These are phyloP conservation scores for Ecliptopera silaceata DNA, from an alignment of 2,888 invertebrate genomes.

Conservation along the genomic window DNA sequence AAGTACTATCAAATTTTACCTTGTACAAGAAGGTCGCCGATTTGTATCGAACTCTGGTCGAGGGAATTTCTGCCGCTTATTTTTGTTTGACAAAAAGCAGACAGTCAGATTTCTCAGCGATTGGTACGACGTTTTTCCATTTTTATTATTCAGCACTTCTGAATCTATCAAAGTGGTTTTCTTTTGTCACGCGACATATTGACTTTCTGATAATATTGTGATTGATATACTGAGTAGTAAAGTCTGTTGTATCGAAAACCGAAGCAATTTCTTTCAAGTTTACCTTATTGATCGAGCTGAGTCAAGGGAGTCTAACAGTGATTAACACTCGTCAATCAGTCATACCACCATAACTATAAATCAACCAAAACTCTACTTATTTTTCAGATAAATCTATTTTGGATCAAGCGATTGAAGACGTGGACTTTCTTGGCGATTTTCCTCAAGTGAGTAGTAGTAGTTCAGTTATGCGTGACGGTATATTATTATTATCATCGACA, in stretches of 20 bases:
- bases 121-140: constrained; percentile 35
- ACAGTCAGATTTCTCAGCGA: constrained; percentile 37
- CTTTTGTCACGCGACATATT: constrained; percentile 56
- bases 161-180: constrained; percentile 48
- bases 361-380: not conserved
- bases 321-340: not conserved
- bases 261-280: constrained; percentile 1
- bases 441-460: constrained; percentile 82
- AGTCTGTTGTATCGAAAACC: not conserved
- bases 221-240: constrained; percentile 20
- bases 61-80: constrained; percentile 6
- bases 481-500: too few relatives aligned
- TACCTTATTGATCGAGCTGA: not conserved
- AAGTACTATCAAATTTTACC: not conserved
- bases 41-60: constrained; percentile 17
- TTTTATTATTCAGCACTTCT: constrained; percentile 58
- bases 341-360: too few relatives aligned
- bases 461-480: too few relatives aligned
- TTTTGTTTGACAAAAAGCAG: constrained; percentile 37
- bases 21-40: constrained; percentile 17
- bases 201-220: constrained; percentile 37
- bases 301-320: not conserved
- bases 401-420: constrained; percentile 85
- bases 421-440: constrained; percentile 83
- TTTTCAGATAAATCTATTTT: constrained; percentile 87